phyloP scores from a whole-genome alignment of 2,797 vertebrate genomes.

The Mergus octosetaceus region DNA sequence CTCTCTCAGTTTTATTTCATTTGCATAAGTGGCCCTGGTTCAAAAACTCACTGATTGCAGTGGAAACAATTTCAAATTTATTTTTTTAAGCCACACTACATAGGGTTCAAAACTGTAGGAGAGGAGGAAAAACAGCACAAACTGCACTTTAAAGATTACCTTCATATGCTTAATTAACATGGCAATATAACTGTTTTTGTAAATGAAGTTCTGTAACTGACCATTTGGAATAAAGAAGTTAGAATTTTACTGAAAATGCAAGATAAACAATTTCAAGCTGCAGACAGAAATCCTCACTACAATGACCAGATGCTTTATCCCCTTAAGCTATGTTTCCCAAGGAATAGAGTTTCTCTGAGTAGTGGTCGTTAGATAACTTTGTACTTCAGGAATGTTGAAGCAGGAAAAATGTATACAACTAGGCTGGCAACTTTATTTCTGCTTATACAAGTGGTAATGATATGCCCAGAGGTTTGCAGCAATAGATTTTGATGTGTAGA shows the following conservation, averaged over 20 bases:
- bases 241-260: constrained; percentile 6
- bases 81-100: not conserved
- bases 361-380: not conserved
- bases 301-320: not conserved
- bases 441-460: not conserved
- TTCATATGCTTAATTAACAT: not conserved
- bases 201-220: not conserved
- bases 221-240: not conserved
- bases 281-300: not conserved
- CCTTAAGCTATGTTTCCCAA: not conserved
- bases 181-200: not conserved
- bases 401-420: not conserved
- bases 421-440: constrained; percentile 1
- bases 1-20: constrained; percentile 30
- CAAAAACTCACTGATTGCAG: constrained; percentile 45
- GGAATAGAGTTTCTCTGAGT: not conserved
- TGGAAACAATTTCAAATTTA: not conserved
- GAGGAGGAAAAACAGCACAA: not conserved
- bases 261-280: not conserved
- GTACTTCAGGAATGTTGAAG: constrained; percentile 4
- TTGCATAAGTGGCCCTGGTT: constrained; percentile 55
- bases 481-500: not conserved
- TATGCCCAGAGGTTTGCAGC: not conserved
- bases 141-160: not conserved
- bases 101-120: not conserved